Evolutionary conservation across 2,797 vertebrate species (phyloP), one percentile per base, ranked within the genome.

Genomic region (Girardinus metallicus): DNA sequence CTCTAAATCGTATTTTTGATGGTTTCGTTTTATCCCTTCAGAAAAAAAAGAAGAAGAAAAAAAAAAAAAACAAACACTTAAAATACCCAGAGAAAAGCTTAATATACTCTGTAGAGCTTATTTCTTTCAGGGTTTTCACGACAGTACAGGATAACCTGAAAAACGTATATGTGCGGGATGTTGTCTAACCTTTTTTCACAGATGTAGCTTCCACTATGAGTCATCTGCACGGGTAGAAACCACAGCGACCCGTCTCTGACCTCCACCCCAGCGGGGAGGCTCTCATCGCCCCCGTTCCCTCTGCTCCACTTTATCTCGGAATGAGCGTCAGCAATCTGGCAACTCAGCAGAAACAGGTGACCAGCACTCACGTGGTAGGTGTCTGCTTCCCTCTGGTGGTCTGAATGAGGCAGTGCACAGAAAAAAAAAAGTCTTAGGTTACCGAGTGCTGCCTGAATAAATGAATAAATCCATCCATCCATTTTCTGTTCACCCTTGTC

Each of bases 201-300:
- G 4, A 77, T 85, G 90, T 96, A 96, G 21, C 21, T 77, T 80
- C 94, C 95, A 1, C 73, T 66, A 78, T 96, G 95, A 49, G 80
- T 82, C 21, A 76, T 39, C 46, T 89, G 77, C 23, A 92, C 86
- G 13, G 95, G 95, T 7, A 93, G 73, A 75, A 96, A 96, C 92
- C 88, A 95, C 75, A 96, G 85, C 0, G 57, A 0, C 0, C 85
- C 68, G 0, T 82, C 74, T 68, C 77, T 88, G 78, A 93, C 70
- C 13, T 91, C 84, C 70, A 93, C 84, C 21, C 92, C 94, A 0
- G 75, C 0, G 10, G 89, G 88, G 7, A 88, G 74, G 18, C 79
- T 75, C 6, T 39, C 16, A 23, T 77, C 70, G 9, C 13, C 26
- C 0, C 46, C n/a, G 31, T 72, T 76, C 0, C 4, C 84, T 76